These are phyloP conservation scores for Leucophenga maculata DNA, from an alignment of 2,888 invertebrate species.

Conservation along the genomic window DNA sequence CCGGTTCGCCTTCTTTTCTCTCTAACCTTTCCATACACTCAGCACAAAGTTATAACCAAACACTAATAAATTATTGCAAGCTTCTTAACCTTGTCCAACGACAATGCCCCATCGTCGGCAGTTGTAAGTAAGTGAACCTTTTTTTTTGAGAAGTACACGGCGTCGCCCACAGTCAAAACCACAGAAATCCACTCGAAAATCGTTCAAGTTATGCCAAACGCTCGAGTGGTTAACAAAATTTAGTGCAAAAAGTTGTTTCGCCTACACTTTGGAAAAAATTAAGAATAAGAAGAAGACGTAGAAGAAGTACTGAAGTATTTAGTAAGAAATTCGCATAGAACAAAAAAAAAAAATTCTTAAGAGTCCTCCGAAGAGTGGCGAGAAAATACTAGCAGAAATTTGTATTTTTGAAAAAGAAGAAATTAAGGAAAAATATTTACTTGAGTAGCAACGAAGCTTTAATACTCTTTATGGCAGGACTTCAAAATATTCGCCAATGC, in stretches of 20 bases:
- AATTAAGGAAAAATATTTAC: no score
- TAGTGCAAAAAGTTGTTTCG: slow-evolving; percentile 49
- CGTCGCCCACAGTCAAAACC: slow-evolving; percentile 16
- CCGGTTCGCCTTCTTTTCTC: no score
- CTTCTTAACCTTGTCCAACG: slow-evolving; percentile 14
- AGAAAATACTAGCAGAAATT: no score
- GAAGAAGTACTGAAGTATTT: no score
- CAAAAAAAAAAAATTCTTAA: no score
- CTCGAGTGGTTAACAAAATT: slow-evolving; percentile 55
- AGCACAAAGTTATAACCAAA: not conserved
- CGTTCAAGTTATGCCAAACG: slow-evolving; percentile 20
- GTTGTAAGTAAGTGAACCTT: not conserved
- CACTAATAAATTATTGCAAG: slow-evolving; percentile 9
- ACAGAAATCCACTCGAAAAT: slow-evolving; percentile 24
- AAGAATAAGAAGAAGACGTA: not conserved
- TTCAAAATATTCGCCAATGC: no score
- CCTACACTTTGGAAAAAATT: not conserved
- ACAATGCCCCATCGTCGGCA: not conserved
- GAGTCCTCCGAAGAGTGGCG: no score
- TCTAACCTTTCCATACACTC: no score
- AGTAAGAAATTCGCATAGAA: no score
- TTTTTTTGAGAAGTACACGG: not conserved
- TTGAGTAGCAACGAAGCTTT: no score
- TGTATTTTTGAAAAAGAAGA: no score
- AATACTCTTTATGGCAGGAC: no score